Evolutionary conservation across 2,888 invertebrate species (phyloP), one percentile per base, ranked within the genome.

Genomic region (Oligia latruncula): DNA sequence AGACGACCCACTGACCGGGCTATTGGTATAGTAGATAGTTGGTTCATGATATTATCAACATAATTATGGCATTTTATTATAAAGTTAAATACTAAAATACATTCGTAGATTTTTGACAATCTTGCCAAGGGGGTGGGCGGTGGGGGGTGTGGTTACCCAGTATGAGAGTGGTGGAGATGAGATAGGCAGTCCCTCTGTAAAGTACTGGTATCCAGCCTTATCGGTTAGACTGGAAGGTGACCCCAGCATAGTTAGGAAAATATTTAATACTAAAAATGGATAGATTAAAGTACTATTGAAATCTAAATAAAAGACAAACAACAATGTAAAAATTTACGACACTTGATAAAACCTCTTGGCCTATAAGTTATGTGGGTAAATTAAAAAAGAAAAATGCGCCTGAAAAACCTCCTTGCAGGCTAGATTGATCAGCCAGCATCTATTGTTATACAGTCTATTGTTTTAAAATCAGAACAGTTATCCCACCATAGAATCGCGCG

Each of bases 381-480:
- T 67, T 0, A 62, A 84, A 76, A 87, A 79, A 74, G 35, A 46
- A 81, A 81, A 78, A 67, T 40, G 20, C 17, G 65, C 40, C 55
- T 60, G n/a, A 55, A 74, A 74, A 81, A 13, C 43, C 65, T 74
- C 40, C 58, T 71, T 68, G 17, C 35, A 68, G 58, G 4, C 35
- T 68, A 40, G 55, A 82, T 76, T 81, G 81, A 87, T 80, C 82
- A 74, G 78, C 81, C 86, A 86, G 76, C 78, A 78, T 71, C 82
- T 86, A 86, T 82, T 82, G 81, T 58, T 55, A 80, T 85, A 84
- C 87, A 85, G 88, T 81, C 85, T 90, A 90, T 91, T 90, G 87
- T 88, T 93, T 92, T 90, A 92, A 90, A 93, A 92, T 93, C 92
- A 92, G 91, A 93, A 91, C 91, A 91, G 87, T 89, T 90, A 91